Conservation (phyloP, 2,113 vertebrate species). For the Nannospalax galili region DNA sequence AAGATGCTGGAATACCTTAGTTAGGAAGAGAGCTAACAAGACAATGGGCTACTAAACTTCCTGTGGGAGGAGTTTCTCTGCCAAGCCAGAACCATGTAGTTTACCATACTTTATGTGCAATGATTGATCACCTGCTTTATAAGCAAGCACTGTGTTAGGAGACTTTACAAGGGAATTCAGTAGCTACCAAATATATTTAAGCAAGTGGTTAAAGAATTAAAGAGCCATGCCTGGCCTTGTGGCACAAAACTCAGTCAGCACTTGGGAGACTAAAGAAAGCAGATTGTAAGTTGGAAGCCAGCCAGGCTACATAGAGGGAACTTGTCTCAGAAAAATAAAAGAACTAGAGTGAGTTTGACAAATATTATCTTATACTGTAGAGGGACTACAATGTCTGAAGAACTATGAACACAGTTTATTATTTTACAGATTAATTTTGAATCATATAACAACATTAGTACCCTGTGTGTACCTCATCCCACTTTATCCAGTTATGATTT, state of each 20-base stretch:
- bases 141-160: background rate
- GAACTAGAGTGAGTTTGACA: background rate
- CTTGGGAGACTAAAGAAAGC: background rate
- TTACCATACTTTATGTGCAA: background rate
- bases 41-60: background rate
- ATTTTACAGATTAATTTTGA: background rate
- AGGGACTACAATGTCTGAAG: background rate
- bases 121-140: background rate
- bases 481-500: background rate
- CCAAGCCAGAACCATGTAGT: background rate
- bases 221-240: background rate
- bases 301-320: background rate
- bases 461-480: background rate
- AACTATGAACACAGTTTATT: background rate
- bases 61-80: background rate
- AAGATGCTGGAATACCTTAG: constrained; percentile 6
- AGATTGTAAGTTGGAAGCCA: background rate
- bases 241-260: background rate
- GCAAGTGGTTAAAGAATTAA: constrained; percentile 5
- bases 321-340: too few species aligned
- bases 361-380: background rate
- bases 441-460: background rate
- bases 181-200: background rate
- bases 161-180: constrained; percentile 37
- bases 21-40: background rate